These are phyloP conservation scores for Formicarius rufipectus DNA, from an alignment of 2,113 vertebrate species.

Conservation along the genomic window DNA sequence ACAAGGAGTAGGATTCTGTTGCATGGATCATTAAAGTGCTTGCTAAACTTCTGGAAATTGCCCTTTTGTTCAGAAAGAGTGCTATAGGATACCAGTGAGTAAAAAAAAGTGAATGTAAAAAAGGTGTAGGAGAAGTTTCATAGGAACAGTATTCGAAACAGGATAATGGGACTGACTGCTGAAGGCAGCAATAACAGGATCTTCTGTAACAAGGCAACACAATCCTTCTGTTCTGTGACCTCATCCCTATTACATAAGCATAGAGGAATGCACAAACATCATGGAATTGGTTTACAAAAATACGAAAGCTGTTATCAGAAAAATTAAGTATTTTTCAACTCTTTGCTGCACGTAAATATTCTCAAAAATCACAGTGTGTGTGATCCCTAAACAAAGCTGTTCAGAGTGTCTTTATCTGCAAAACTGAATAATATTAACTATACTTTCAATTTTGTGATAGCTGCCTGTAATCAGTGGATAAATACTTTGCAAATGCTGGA, in stretches of 20 bases:
- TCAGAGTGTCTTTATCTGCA: background rate
- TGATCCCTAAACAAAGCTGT: background rate
- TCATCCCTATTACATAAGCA: constrained; percentile 29
- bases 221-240: constrained; percentile 56
- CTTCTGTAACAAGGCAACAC: constrained; percentile 57
- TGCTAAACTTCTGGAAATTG: constrained; percentile 55
- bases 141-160: constrained; percentile 47
- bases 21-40: constrained; percentile 49
- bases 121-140: constrained; percentile 44
- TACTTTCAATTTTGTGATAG: background rate
- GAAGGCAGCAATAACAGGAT: constrained; percentile 38
- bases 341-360: background rate
- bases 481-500: background rate
- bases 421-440: background rate
- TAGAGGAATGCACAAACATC: background rate
- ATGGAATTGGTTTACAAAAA: background rate
- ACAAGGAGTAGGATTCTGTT: constrained; percentile 48
- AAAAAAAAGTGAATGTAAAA: constrained; percentile 27
- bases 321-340: background rate
- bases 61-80: constrained; percentile 46
- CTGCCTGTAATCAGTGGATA: background rate
- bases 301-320: background rate
- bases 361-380: background rate
- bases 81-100: constrained; percentile 45
- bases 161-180: constrained; percentile 45